Evolutionary conservation across 2,888 invertebrate species (phyloP), one percentile per base, ranked within the genome.

Genomic region (Shargacucullia verbasci): DNA sequence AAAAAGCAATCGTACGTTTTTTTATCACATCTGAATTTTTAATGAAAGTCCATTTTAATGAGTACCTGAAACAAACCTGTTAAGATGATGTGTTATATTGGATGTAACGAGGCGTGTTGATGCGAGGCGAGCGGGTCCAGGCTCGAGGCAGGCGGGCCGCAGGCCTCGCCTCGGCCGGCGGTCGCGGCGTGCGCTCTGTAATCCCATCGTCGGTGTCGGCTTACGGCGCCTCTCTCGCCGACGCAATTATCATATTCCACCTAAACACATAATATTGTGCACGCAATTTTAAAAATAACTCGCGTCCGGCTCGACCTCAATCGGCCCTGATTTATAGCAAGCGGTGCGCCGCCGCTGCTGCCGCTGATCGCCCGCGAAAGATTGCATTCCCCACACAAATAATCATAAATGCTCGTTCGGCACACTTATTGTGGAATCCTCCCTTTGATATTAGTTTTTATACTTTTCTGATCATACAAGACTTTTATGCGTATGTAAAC

Each of bases 211-310:
- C 87, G 90, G 91, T 92, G 90, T 92, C 90, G 88, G 88, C 86
- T 94, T 92, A 90, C 91, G 89, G 92, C 92, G 92, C 90, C 90
- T 90, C 89, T 81, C 83, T 84, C 82, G 77, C 82, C 80, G 80
- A 80, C 81, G 89, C 92, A 94, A 94, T 94, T 94, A 93, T 94
- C 91, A 92, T 92, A 92, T 92, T 92, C 92, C 91, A 91, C 90
- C 93, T 92, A 93, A 93, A 93, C 92, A 92, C 91, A 92, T 92
- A 91, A 92, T 92, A 92, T 91, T 91, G 92, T 90, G 91, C 92
- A 90, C 89, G 93, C 92, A 92, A 94, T 94, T 92, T 94, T 88
- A 91, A 91, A 92, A 94, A 93, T 93, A 93, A 88, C 91, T 84
- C 80, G 84, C 87, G 91, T 89, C 90, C 90, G 91, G 83, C 78